Conservation (phyloP, 2,113 vertebrate species). For the Grantiella picta region DNA sequence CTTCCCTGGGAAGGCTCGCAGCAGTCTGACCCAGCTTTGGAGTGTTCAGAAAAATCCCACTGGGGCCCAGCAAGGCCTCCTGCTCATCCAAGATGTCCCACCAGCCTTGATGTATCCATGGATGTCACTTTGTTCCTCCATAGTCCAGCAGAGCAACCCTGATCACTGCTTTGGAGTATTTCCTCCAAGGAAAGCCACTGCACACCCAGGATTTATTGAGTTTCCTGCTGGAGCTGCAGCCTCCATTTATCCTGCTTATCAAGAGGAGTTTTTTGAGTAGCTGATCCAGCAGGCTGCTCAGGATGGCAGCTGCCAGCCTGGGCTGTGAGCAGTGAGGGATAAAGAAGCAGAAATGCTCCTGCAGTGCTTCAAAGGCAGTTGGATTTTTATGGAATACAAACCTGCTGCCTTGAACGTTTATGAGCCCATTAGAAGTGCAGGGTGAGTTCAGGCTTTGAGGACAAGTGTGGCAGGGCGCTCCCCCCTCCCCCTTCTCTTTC, state of each 20-base stretch:
- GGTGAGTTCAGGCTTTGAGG: background rate
- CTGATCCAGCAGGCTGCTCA: background rate
- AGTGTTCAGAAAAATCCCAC: background rate
- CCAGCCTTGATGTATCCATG: background rate
- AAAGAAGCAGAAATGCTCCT: background rate
- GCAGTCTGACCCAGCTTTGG: background rate
- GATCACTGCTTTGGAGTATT: background rate
- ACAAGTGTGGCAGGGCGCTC: too few relatives aligned
- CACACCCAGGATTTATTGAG: background rate
- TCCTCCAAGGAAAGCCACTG: background rate
- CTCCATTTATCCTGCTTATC: background rate
- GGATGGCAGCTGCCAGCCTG: background rate
- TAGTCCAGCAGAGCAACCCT: accelerated
- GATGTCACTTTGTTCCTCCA: accelerated
- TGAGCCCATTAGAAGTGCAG: background rate
- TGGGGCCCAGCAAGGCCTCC: background rate
- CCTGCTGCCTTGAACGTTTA: background rate
- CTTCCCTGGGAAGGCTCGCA: background rate
- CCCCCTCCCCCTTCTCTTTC: too few relatives aligned
- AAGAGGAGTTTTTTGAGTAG: background rate
- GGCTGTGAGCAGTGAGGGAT: background rate
- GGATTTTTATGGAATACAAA: background rate
- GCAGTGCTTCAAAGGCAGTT: background rate
- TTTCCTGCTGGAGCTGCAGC: background rate
- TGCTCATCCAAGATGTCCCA: background rate